Base-by-base conservation (phyloP, 2,797 vertebrate genomes). In the Tokudaia tokunoshimensis region DNA sequence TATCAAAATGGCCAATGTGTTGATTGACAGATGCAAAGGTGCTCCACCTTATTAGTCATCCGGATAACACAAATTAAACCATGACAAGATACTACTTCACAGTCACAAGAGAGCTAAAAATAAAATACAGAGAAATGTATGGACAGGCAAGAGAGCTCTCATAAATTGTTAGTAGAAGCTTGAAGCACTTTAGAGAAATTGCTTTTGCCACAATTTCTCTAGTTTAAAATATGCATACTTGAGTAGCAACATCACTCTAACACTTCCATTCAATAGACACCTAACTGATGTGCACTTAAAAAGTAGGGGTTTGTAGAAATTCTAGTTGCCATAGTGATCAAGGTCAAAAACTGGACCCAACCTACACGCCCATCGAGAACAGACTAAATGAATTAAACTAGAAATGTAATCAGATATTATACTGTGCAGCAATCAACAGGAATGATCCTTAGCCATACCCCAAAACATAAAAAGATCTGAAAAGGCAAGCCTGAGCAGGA, bases 181-280 rank as follows among this genome's bases (percentile, higher is more conserved):
- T 94, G 52, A 92, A 94, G 80, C 12, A 90, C 37, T 92, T 96
- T 82, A 83, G 70, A 92, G 65, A 94, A 94, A 74, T 63, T 55
- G 11, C 20, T 89, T 82, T 81, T 20, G 29, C 81, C 92, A 29
- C 82, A 94, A 83, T 88, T 94, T 90, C 34, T 86, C 61, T 50
- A 83, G 55, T 74, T 65, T 87, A 92, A 97, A 90, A 94, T 78
- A 90, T 22, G 34, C 47, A 83, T 87, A 87, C 90, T 92, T 79
- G 76, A 94, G 72, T n/a, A 59, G 13, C 17, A 87, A 37, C 0
- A 0, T 82, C 47, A 72, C 41, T 79, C 29, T 3, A 41, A 82
- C 67, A 37, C 9, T 50, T 89, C 50, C 41, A 63, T 70, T 61
- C 80, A 92, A 75, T 61, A 96, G 17, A 79, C 26, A 67, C 55